Base-by-base conservation (phyloP, 2,797 vertebrate genomes). In the Nannoperca obscura region DNA sequence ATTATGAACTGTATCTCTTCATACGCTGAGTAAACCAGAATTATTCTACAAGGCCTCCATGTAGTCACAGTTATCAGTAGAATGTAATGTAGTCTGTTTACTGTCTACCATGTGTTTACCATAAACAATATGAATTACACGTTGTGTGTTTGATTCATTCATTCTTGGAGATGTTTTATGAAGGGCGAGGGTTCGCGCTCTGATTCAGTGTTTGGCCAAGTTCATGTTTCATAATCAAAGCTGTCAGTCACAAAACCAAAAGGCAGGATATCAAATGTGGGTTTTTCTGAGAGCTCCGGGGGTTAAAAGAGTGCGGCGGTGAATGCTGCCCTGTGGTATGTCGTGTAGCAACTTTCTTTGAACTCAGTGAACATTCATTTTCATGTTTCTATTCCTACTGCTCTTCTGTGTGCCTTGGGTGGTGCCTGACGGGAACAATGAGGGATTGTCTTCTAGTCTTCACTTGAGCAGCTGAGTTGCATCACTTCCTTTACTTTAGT, bases 361-460 rank as follows among this genome's bases (percentile, higher is more conserved):
- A 71, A 68, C 60, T 15, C n/a, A 20, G 66, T 61, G 42, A 80
- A 74, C 78, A 83, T 66, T 47, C 13, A 79, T 77, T 80, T 76
- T 53, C 4, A 86, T 74, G 78, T 77, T 79, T 83, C 46, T 75
- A 34, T 61, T 83, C 17, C 9, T 13, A 20, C 61, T 81, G 52
- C 75, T 77, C 75, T 64, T 83, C 80, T 88, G 80, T 92, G 78
- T 91, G 86, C 71, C 27, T 61, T 89, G 86, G 93, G 93, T 84
- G 88, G 61, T 77, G 88, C 80, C 88, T 71, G 17, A 55, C 72
- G 69, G 55, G 17, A 89, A 95, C 92, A 94, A 93, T 92, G 73
- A 83, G 30, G 67, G 71, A 87, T 91, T 93, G 91, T 94, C 88
- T 86, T 83, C 76, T 80, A 67, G 86, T 84, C 80, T 81, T 83